A percentile compares a stretch with the other conserved stretches of the same genome.
Evolutionary conservation across 2,797 vertebrate species (phyloP).

Genomic region (Ceyx erithaca): DNA sequence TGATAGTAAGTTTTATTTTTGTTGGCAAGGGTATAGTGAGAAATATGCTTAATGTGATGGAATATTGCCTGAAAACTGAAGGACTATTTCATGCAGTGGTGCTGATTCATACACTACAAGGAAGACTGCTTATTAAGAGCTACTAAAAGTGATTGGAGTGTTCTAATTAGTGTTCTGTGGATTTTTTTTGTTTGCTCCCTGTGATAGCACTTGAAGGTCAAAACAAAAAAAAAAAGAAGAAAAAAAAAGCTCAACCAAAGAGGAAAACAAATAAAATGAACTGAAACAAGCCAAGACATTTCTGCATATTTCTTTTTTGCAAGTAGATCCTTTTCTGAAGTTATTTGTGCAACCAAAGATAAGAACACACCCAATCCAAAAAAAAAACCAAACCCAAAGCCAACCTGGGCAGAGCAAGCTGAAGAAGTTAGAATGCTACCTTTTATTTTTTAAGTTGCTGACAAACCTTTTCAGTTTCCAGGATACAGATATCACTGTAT

Average conservation of each 20-base stretch:
- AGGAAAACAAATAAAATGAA: neutral
- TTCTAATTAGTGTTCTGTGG: neutral
- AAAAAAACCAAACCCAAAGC: neutral
- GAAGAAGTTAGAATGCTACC: neutral
- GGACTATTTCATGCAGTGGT: neutral
- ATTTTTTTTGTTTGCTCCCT: neutral
- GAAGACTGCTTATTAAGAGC: neutral
- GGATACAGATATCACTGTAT: neutral
- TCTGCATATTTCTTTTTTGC: neutral
- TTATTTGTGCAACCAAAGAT: neutral
- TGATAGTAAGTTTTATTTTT: neutral
- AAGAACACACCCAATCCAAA: neutral
- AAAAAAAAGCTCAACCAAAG: neutral
- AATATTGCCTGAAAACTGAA: neutral
- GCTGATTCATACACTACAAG: neutral
- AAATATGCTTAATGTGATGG: neutral
- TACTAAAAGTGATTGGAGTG: neutral
- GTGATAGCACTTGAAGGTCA: neutral
- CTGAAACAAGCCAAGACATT: neutral
- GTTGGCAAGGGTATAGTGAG: neutral
- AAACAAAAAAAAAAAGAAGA: too few relatives aligned
- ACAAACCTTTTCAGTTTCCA: neutral
- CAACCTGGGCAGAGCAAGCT: accelerated
- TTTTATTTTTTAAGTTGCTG: neutral
- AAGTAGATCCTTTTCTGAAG: neutral